Conservation (phyloP, 2,113 vertebrate species). For the Hiodon alosoides region DNA sequence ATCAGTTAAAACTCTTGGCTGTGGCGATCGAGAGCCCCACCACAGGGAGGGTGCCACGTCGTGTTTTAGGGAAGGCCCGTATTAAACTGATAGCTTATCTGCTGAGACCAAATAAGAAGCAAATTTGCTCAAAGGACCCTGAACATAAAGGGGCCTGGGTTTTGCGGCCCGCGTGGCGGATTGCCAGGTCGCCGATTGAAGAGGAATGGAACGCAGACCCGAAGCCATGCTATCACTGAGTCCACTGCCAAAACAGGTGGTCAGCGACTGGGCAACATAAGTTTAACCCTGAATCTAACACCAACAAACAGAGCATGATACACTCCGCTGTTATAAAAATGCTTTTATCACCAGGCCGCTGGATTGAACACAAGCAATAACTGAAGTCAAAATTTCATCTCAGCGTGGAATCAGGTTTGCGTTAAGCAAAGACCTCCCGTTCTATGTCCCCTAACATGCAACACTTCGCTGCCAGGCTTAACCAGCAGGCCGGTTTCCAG, state of each 20-base stretch:
- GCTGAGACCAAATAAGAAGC: slow-evolving; percentile 21
- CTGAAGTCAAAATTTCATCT: too few species aligned
- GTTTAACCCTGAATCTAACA: too few species aligned
- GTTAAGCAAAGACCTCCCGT: neutral
- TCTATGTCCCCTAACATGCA: neutral
- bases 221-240: neutral
- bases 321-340: too few species aligned
- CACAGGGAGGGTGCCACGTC: neutral
- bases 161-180: neutral
- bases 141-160: slow-evolving; percentile 5
- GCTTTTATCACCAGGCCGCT: too few species aligned
- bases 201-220: neutral
- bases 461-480: neutral
- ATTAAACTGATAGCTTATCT: slow-evolving; percentile 34
- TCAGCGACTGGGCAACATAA: neutral
- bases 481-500: neutral
- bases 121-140: slow-evolving; percentile 26
- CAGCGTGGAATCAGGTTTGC: neutral
- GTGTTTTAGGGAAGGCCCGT: slow-evolving; percentile 16
- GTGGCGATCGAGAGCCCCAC: neutral
- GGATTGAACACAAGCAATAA: too few species aligned
- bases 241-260: neutral
- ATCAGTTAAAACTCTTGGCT: slow-evolving; percentile 3
- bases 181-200: neutral
- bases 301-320: too few species aligned